Percentiles rank a stretch among this genome's conserved stretches.
Conservation (phyloP, 2,797 vertebrate genomes). For the Chelonia mydas region DNA sequence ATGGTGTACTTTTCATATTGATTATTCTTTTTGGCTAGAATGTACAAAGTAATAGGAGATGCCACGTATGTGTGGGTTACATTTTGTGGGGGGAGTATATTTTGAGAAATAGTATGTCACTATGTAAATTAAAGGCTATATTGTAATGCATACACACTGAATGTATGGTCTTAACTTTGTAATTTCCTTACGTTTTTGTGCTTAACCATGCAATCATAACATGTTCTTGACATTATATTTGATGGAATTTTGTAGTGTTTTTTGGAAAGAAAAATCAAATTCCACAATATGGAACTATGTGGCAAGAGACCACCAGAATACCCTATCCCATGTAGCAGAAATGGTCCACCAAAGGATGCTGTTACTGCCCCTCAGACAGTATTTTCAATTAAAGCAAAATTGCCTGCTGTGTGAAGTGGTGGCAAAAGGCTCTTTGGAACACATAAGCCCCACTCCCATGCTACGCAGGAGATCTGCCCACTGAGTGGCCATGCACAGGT, state of each 20-base stretch:
- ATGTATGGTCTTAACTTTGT: not conserved
- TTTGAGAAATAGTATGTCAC: not conserved
- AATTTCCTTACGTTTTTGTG: not conserved
- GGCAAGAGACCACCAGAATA: not conserved
- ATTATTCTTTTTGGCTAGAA: not conserved
- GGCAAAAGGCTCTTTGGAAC: not conserved
- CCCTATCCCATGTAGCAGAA: not conserved
- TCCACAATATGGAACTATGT: not conserved
- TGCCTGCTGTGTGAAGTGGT: not conserved
- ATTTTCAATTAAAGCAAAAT: not conserved
- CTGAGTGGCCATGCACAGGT: not conserved
- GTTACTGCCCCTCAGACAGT: not conserved
- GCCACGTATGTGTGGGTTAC: accelerated
- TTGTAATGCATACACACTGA: not conserved
- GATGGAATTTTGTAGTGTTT: not conserved
- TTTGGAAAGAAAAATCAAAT: not conserved
- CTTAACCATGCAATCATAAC: constrained; percentile 8
- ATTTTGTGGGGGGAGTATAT: not conserved
- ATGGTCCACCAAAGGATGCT: not conserved
- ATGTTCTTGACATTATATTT: not conserved
- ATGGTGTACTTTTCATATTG: not conserved
- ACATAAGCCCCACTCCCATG: not conserved
- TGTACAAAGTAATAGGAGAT: not conserved
- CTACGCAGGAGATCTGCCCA: not conserved
- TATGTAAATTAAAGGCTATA: not conserved